Evolutionary conservation across 1,140 invertebrate species (phyloP).

Genomic region (Drosophila nigromelanica): DNA sequence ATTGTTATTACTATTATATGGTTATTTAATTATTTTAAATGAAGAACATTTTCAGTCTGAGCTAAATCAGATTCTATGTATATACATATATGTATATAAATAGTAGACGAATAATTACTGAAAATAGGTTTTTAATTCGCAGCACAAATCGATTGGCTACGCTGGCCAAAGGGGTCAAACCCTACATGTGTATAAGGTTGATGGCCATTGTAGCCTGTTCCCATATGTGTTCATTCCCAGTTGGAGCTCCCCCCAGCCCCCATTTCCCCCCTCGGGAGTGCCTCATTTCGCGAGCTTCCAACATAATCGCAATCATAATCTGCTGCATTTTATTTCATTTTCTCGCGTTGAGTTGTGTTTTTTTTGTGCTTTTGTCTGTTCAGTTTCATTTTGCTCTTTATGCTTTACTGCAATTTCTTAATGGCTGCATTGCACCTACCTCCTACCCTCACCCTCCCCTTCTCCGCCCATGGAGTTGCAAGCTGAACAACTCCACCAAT

Average conservation of each 20-base stretch:
- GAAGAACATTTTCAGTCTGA: too few relatives aligned
- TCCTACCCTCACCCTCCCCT: neutral
- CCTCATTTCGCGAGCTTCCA: constrained; percentile 50
- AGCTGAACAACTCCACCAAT: constrained; percentile 57
- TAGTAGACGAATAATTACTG: neutral
- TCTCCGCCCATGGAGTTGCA: neutral
- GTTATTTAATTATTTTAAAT: too few relatives aligned
- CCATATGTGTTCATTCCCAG: constrained; percentile 50
- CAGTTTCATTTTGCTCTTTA: constrained; percentile 78
- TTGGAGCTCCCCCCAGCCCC: constrained; percentile 29
- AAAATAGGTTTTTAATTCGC: constrained; percentile 11
- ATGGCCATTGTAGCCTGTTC: constrained; percentile 7
- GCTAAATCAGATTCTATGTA: too few relatives aligned
- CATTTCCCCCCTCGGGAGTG: constrained; percentile 11
- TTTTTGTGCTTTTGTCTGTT: constrained; percentile 30
- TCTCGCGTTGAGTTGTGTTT: constrained; percentile 61
- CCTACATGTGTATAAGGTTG: neutral
- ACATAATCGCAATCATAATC: constrained; percentile 83
- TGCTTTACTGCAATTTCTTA: constrained; percentile 80
- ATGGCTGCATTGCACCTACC: constrained; percentile 60
- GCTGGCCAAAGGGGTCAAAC: constrained; percentile 32
- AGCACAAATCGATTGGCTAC: constrained; percentile 15
- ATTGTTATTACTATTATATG: too few relatives aligned
- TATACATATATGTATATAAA: too few relatives aligned
- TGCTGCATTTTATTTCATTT: constrained; percentile 82